Percentiles rank a stretch among this genome's conserved stretches.
phyloP scores from a whole-genome alignment of 2,797 vertebrate genomes.

The Manis crassicaudata region DNA sequence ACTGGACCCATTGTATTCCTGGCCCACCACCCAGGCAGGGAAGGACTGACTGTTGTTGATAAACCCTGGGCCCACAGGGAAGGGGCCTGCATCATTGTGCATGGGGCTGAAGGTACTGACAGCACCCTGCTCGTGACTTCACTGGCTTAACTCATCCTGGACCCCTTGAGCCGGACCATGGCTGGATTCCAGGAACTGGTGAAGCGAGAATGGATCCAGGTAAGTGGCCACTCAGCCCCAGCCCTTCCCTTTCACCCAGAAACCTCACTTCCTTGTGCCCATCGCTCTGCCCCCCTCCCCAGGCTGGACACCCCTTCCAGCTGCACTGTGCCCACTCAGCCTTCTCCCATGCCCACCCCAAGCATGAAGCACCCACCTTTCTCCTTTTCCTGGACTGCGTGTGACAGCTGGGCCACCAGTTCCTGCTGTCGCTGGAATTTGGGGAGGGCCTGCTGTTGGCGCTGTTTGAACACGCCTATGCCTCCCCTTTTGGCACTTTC shows the following conservation, averaged over 20 bases:
- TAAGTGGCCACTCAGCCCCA: slow-evolving; percentile 65
- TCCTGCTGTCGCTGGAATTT: slow-evolving; percentile 92
- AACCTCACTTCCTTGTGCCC: neutral
- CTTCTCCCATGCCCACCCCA: slow-evolving; percentile 88
- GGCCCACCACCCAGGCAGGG: neutral
- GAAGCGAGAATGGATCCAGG: slow-evolving; percentile 93
- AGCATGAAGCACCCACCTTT: slow-evolving; percentile 91
- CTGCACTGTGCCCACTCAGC: slow-evolving; percentile 90
- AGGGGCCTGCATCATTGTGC: slow-evolving; percentile 89
- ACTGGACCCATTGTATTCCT: neutral
- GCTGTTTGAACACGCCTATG: slow-evolving; percentile 90
- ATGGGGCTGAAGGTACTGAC: slow-evolving; percentile 91
- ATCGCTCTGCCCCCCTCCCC: slow-evolving; percentile 19
- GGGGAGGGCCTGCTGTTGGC: slow-evolving; percentile 89
- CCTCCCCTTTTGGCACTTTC: slow-evolving; percentile 92
- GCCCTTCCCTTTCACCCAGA: neutral
- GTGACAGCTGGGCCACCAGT: slow-evolving; percentile 93
- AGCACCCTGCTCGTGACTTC: slow-evolving; percentile 91
- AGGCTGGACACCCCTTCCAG: slow-evolving; percentile 94
- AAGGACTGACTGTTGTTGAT: neutral
- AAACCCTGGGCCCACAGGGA: slow-evolving; percentile 84
- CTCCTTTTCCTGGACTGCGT: slow-evolving; percentile 94
- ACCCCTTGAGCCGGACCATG: slow-evolving; percentile 89
- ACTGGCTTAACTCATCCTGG: slow-evolving; percentile 93
- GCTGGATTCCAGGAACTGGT: slow-evolving; percentile 91